Evolutionary conservation across 1,140 invertebrate species (phyloP), one percentile per base, ranked within the genome.

Genomic region (Sarcophaga peregrina): DNA sequence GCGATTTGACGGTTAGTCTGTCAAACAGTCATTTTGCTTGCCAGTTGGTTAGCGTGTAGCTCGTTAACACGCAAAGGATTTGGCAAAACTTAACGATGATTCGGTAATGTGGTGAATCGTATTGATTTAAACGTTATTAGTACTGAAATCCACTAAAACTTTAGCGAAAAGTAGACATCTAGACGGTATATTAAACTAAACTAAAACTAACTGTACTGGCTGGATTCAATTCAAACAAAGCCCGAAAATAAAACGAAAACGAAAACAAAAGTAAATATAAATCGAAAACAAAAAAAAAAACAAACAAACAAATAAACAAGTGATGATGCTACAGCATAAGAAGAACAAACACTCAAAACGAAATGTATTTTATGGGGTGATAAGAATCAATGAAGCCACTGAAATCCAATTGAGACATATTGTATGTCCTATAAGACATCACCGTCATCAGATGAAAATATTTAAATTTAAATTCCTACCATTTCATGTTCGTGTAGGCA

Each of bases 341-440:
- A 45, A 68, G 73, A 58, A 83, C 54, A 81, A 89, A 89, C 89
- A 89, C 88, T 89, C 88, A 89, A 89, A 78, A 89, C 86, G 86
- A 89, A 89, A 89, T 88, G 88, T 89, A 89, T 89, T 89, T 89
- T 89, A 89, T 89, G 85, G 88, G 88, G 88, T 89, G 88, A 89
- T 89, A 89, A 89, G 88, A 89, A 89, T 89, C 88, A 89, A 88
- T 89, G 88, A 89, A 89, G 88, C 88, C 88, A 89, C 88, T 89
- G 88, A 89, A 89, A 89, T 89, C 88, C 88, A 89, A 89, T 89
- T 89, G 88, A 89, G 88, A 89, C 88, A 89, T 89, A 89, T 89
- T 89, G 88, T 88, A 78, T 78, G 47, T 48, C 47, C 17, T 78
- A 25, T 20, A 20, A 17, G 73, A 50, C 85, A 85, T 84, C 82